phyloP scores from a whole-genome alignment of 2,113 vertebrate species.

The Lichenostomus cassidix region DNA sequence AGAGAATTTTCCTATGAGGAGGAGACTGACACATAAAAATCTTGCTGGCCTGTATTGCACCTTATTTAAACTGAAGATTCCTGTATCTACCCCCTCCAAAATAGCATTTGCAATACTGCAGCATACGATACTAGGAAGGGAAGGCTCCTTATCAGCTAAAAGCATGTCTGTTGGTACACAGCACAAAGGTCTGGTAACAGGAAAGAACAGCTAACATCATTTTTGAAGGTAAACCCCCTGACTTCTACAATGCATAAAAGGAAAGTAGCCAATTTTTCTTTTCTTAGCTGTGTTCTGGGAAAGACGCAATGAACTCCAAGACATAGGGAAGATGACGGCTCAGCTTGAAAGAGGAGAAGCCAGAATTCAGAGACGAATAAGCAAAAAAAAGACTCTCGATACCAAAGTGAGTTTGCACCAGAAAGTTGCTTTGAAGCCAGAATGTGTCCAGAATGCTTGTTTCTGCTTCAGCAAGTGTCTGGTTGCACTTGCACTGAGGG shows the following conservation, averaged over 20 bases:
- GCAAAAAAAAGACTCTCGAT: slow-evolving; percentile 97
- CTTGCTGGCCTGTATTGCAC: not conserved
- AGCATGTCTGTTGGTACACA: not conserved
- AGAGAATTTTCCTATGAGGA: not conserved
- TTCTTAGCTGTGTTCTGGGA: slow-evolving; percentile 95
- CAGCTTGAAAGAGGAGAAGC: slow-evolving; percentile 76
- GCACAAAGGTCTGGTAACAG: not conserved
- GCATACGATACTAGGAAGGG: no score
- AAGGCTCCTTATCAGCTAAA: not conserved
- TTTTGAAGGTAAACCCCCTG: not conserved
- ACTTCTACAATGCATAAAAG: not conserved
- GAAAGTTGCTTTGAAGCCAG: no score
- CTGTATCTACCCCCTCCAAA: not conserved
- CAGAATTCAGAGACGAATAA: slow-evolving; percentile 96
- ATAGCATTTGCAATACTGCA: not conserved
- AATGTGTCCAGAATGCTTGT: no score
- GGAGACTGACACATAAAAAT: not conserved
- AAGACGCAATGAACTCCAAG: slow-evolving; percentile 96
- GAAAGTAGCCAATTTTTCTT: not conserved
- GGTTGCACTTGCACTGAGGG: no score
- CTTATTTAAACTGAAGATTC: not conserved
- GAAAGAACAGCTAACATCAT: not conserved
- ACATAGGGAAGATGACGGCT: slow-evolving; percentile 99
- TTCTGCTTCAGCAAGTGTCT: no score
- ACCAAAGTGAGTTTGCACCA: slow-evolving; percentile 20